Evolutionary conservation across 1,140 invertebrate species (phyloP), one percentile per base, ranked within the genome.

Genomic region (Leptinotarsa lineolata): DNA sequence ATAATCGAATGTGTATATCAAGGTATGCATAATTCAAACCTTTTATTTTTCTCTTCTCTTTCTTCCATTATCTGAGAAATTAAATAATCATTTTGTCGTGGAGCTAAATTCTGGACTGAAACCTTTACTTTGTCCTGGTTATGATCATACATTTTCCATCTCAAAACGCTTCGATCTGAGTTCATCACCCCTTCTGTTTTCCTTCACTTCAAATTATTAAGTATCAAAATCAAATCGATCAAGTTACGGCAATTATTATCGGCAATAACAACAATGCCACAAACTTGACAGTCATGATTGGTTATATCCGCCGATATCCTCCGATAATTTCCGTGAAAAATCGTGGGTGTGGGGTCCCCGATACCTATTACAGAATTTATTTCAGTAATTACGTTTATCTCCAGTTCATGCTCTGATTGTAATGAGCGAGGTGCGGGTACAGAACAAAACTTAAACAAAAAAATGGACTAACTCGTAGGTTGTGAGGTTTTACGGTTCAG

Each of bases 351-450:
- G 48, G n/a, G 16, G 48, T 54, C 48, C 4, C 48, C 48, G 15
- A 15, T 54, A 16, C n/a, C 48, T 54, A 54, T 54, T 54, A 54
- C n/a, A 16, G 15, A 54, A 54, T 54, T 54, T 54, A 54, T 54
- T 54, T 54, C 48, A 54, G 48, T 54, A 54, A 54, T 54, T 54
- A 54, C n/a, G 15, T 54, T n/a, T 54, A n/a, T 54, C 13, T 54
- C 13, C 48, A 54, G 48, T 54, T 54, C 48, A 54, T 54, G 48
- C 48, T 54, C 48, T 54, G 48, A 54, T 54, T 54, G 48, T 54
- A 54, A 54, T 54, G 48, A 54, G 48, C 48, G 48, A 54, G 48
- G 48, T 54, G 48, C n/a, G 48, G 48, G 1, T 54, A 54, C 48
- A 15, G n/a, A 54, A 54, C 48, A 54, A 54, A 54, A 54, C 48